Evolutionary conservation across 2,888 invertebrate species (phyloP), one percentile per base, ranked within the genome.

Genomic region (Arenicola marina): DNA sequence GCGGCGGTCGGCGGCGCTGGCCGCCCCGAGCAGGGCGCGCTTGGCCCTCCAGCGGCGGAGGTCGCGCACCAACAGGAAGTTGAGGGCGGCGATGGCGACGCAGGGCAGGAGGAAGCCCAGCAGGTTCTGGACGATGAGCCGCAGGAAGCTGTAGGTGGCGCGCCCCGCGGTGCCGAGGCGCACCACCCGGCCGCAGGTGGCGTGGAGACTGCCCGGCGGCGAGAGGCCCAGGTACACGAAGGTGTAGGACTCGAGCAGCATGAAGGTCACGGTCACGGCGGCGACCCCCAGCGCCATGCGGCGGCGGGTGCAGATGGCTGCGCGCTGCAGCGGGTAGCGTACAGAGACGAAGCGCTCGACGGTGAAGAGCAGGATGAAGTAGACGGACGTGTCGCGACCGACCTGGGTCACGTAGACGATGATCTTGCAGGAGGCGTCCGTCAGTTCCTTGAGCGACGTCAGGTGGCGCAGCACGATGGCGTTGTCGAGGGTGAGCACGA

Each of bases 341-440:
- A 53, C 53, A 24, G 53, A 53, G 31, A 53, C 29, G 11, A 53
- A 29, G 7, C 53, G 24, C 31, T 53, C 53, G 29, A 24, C 4
- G 7, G 53, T 53, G 53, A 53, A 53, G 11, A 53, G 4, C 11
- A 53, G 24, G 31, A 53, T 53, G 53, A 18, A 28, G 7, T 24
- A 53, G 11, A 4, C 4, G 11, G 53, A 53, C 4, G 4, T 28
- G 31, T 7, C 24, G 11, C 31, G 26, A 7, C 28, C 53, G 18
- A 29, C 24, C 11, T 24, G 11, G 4, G 24, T 7, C 15, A 53
- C 21, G 11, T 15, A 53, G 31, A 21, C 7, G 48, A 53, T 7
- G 15, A 7, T 7, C 7, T 11, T 7, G 11, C 31, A 15, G 43
- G 11, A 11, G 11, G 43, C n/a, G 11, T 15, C n/a, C n/a, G 43